Percentiles rank a stretch among this genome's conserved stretches.
Evolutionary conservation across 2,113 vertebrate genomes (phyloP).

Genomic region (Nesogale talazaci): DNA sequence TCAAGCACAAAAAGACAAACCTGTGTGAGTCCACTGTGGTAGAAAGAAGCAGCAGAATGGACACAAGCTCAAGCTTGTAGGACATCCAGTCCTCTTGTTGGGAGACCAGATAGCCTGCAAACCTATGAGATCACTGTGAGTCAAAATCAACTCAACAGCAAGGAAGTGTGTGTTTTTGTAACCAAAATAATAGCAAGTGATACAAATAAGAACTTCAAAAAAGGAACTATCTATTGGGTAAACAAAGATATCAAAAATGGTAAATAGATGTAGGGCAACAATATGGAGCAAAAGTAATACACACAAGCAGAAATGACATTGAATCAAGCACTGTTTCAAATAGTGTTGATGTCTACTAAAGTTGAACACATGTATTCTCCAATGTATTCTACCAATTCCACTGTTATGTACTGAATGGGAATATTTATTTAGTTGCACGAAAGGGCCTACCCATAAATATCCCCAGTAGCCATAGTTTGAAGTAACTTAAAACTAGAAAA

Average conservation of each 20-base stretch:
- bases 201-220: background rate
- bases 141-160: background rate
- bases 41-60: too few species aligned
- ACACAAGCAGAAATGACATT: background rate
- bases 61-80: too few species aligned
- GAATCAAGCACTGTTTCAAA: background rate
- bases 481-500: background rate
- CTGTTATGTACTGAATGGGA: background rate
- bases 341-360: background rate
- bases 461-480: slow-evolving; percentile 6
- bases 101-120: background rate
- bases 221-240: background rate
- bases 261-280: too few species aligned
- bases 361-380: background rate
- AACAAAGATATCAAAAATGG: too few species aligned
- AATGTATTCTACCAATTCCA: background rate
- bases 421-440: background rate
- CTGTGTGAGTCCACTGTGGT: too few species aligned
- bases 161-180: background rate
- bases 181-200: background rate
- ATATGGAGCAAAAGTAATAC: background rate
- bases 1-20: too few species aligned
- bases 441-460: background rate
- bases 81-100: too few species aligned
- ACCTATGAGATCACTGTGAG: background rate